These are phyloP conservation scores for Sebastes matsubarae DNA, from an alignment of 2,797 vertebrate species.

Conservation along the genomic window DNA sequence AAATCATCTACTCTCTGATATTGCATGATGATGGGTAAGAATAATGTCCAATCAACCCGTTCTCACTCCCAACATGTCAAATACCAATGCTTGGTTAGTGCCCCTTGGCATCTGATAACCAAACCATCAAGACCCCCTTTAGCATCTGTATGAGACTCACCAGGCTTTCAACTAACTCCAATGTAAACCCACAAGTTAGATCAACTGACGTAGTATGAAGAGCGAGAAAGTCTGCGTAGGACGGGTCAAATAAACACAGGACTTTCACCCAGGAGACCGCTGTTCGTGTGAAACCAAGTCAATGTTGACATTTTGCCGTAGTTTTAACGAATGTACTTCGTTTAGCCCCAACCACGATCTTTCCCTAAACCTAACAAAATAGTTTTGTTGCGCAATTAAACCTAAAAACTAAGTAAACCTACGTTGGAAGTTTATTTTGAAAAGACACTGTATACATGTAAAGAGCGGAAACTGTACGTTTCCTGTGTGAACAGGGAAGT, in stretches of 20 bases:
- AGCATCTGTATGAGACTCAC: too few species aligned
- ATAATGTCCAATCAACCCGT: background rate
- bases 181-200: background rate
- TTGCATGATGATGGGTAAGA: background rate
- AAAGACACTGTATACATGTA: too few species aligned
- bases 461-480: accelerated
- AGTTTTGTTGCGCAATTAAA: too few species aligned
- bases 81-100: background rate
- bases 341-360: background rate
- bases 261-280: background rate
- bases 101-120: accelerated
- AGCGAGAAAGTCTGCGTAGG: background rate
- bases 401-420: too few species aligned
- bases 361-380: background rate
- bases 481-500: too few species aligned
- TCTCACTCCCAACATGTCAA: accelerated
- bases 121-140: too few species aligned
- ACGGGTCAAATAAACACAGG: too few species aligned
- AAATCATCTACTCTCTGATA: background rate
- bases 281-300: background rate
- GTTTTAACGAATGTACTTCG: too few species aligned
- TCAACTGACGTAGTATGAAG: background rate
- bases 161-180: background rate
- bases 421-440: too few species aligned
- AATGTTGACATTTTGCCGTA: accelerated